Conservation (phyloP, 1,140 invertebrate species). For the Oreohelix idahoensis region DNA sequence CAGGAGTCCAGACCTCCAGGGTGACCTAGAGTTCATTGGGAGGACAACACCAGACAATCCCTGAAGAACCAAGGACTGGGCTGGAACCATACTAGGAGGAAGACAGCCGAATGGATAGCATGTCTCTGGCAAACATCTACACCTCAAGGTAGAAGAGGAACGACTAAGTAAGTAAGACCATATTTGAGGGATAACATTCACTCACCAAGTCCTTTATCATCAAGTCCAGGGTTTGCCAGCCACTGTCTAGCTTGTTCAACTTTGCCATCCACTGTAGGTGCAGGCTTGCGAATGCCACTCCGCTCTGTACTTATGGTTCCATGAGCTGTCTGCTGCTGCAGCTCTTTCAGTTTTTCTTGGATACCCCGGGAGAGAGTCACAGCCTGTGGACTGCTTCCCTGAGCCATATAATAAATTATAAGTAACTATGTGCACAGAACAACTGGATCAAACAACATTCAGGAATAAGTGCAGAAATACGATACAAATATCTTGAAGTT, state of each 20-base stretch:
- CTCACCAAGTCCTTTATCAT: conserved; percentile 82
- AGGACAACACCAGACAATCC: too few species aligned
- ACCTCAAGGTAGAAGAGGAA: too few species aligned
- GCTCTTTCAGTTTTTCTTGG: conserved; percentile 88
- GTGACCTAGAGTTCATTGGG: too few species aligned
- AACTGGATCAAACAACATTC: too few species aligned
- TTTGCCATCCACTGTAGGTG: conserved; percentile 86
- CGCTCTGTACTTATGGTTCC: conserved; percentile 86
- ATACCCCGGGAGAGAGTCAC: conserved; percentile 89
- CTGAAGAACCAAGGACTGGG: too few species aligned
- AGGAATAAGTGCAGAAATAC: too few species aligned
- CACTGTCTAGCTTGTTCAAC: conserved; percentile 93
- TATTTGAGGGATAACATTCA: not conserved
- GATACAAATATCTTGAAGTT: too few species aligned
- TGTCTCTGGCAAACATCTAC: too few species aligned
- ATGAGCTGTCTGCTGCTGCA: conserved; percentile 85
- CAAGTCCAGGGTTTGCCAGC: conserved; percentile 92
- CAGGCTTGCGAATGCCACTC: conserved; percentile 88
- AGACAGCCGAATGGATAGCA: too few species aligned
- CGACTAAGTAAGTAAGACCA: too few species aligned
- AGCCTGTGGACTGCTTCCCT: conserved; percentile 80
- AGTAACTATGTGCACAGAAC: not conserved
- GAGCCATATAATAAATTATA: conserved; percentile 3
- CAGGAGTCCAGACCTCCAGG: too few species aligned
- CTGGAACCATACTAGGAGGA: too few species aligned